Evolutionary conservation across 2,888 invertebrate species (phyloP), one percentile per base, ranked within the genome.

Genomic region (Amblyjoppa fuscipennis): DNA sequence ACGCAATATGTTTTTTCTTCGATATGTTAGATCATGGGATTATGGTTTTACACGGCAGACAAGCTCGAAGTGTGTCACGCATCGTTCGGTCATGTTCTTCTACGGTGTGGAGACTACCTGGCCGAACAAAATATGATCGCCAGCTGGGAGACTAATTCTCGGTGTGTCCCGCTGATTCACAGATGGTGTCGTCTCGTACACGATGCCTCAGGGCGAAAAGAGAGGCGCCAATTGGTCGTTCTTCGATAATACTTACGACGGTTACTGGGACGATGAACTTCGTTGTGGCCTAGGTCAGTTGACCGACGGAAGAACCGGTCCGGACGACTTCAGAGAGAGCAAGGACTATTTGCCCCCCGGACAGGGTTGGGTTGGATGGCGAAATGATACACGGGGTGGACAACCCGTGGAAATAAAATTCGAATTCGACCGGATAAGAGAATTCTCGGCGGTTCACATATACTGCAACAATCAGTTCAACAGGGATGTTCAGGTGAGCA

Each of bases 341-440:
- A n/a, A n/a, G n/a, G n/a, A n/a, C n/a, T n/a, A n/a, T n/a, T n/a
- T n/a, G n/a, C n/a, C n/a, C n/a, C n/a, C n/a, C n/a, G n/a, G n/a
- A n/a, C n/a, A n/a, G n/a, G n/a, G n/a, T n/a, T 98, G 98, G 98
- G 96, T 98, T 49, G 98, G 98, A 9, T 98, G 98, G 98, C 95
- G 96, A 91, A 97, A 97, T 93, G 97, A 97, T 92, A 96, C 96
- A 1, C 95, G 96, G 3, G 94, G 93, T 61, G 94, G 95, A 66
- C 94, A 95, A 88, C 96, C 96, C 2, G 95, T 97, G 0, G 96
- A 96, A 90, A 95, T 97, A 89, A 95, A 95, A 77, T 97, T 97
- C 95, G 97, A 98, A 93, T 98, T 98, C 94, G 98, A 98, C 93
- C 95, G 96, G 92, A 96, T 98, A 87, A 95, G 98, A 51, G 98